A percentile compares a stretch with the other conserved stretches of the same genome.
Conservation (phyloP, 2,113 vertebrate genomes). For the Apistogramma diplotaenia region DNA sequence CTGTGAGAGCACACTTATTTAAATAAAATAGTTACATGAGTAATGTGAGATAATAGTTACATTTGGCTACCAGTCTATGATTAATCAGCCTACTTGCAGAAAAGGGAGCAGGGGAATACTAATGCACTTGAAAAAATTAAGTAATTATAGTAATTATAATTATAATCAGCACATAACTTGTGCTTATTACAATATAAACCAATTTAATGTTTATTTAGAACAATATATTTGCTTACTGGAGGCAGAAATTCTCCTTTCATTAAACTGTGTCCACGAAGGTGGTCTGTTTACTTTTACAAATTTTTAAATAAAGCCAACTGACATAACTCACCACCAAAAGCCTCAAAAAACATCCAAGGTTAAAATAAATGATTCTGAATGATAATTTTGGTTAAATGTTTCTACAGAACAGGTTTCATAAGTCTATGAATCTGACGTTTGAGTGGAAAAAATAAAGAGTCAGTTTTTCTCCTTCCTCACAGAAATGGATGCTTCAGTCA, state of each 20-base stretch:
- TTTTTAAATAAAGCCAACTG: too few species aligned
- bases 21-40: not conserved
- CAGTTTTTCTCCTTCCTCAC: not conserved
- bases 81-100: conserved; percentile 1
- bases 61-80: conserved; percentile 23
- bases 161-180: too few species aligned
- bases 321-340: too few species aligned
- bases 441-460: not conserved
- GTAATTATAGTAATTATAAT: too few species aligned
- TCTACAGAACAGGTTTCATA: not conserved
- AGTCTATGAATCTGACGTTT: not conserved
- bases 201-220: not conserved
- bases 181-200: too few species aligned
- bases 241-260: not conserved
- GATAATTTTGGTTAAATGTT: too few species aligned
- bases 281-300: too few species aligned
- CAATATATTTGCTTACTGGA: not conserved
- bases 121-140: too few species aligned
- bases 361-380: too few species aligned
- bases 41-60: conserved; percentile 31
- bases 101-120: not conserved
- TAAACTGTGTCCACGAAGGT: too few species aligned
- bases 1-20: not conserved
- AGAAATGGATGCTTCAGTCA: not conserved
- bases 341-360: too few species aligned